Evolutionary conservation across 2,113 vertebrate species (phyloP).

Genomic region (Pseudorasbora parva): DNA sequence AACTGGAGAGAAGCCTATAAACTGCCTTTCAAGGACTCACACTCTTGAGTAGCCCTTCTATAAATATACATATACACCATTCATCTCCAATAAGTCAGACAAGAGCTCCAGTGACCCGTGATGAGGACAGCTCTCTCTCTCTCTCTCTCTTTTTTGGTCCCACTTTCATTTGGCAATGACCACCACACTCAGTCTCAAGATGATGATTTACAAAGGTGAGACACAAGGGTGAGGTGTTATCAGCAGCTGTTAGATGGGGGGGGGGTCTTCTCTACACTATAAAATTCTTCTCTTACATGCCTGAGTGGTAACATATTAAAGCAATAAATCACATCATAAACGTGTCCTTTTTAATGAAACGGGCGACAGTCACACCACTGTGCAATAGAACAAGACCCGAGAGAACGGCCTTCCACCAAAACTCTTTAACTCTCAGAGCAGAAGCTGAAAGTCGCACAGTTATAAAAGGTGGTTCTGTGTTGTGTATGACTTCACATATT

Average conservation of each 20-base stretch:
- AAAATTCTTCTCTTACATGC: constrained; percentile 15
- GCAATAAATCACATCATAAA: constrained; percentile 19
- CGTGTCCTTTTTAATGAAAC: constrained; percentile 17
- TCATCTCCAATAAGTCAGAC: constrained; percentile 1
- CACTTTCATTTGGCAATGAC: neutral
- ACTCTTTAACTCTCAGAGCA: constrained; percentile 1
- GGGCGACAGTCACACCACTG: neutral
- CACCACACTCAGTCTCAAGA: neutral
- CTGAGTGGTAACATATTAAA: constrained; percentile 31
- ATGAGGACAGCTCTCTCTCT: neutral
- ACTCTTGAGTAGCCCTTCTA: constrained; percentile 1
- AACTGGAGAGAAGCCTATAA: neutral
- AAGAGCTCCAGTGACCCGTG: neutral
- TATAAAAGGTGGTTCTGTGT: neutral
- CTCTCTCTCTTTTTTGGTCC: neutral
- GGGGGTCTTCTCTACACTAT: neutral
- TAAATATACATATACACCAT: constrained; percentile 18
- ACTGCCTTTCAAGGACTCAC: neutral
- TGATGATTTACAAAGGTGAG: constrained; percentile 13
- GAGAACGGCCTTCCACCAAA: neutral
- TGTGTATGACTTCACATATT: neutral
- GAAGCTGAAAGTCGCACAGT: neutral
- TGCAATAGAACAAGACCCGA: neutral
- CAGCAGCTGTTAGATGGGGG: constrained; percentile 3
- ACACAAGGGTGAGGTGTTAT: constrained; percentile 8